Evolutionary conservation across 2,113 vertebrate genomes (phyloP), one percentile per base, ranked within the genome.

Genomic region (Pica pica): DNA sequence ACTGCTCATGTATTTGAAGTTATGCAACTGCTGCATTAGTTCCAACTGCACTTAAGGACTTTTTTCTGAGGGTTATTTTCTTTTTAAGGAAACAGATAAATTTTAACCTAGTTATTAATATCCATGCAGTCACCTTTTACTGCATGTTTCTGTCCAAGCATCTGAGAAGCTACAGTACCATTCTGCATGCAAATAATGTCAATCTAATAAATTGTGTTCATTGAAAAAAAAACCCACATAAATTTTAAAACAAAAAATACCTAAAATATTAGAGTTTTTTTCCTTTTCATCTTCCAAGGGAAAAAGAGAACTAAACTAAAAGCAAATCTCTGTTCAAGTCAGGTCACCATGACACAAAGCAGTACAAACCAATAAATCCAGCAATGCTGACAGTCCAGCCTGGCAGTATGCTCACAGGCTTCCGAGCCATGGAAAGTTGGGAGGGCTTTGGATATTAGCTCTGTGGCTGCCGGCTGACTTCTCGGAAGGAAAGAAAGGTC

Each of bases 281-380:
- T 11, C 74, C 61, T 84, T 77, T 96, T 86, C 83, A 69, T 94
- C 96, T 47, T 73, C 46, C 60, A 96, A 83, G 87, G 68, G 80
- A 50, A 95, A 96, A 92, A 89, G 85, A 95, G 90, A 97, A 83
- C 65, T 84, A 79, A 93, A 96, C 84, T 42, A 90, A 79, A 98
- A 98, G 91, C 96, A 97, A 97, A 93, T 77, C 90, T 82, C 77
- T 95, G 79, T 87, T 93, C 83, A 83, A 95, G 91, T 95, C 95
- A 97, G 98, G 98, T 98, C 98, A 97, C 59, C 91, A 49, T 98
- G 98, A 98, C 98, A 98, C 67, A 79, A 96, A 94, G 95, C 91
- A 96, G 97, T 53, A 75, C 90, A 97, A 97, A 83, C 94, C 89
- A 97, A 94, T 97, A 98, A 98, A 97, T 88, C 71, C 93, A 93